These are phyloP conservation scores for Portevinia maculata DNA, from an alignment of 2,888 invertebrate species.

Conservation along the genomic window DNA sequence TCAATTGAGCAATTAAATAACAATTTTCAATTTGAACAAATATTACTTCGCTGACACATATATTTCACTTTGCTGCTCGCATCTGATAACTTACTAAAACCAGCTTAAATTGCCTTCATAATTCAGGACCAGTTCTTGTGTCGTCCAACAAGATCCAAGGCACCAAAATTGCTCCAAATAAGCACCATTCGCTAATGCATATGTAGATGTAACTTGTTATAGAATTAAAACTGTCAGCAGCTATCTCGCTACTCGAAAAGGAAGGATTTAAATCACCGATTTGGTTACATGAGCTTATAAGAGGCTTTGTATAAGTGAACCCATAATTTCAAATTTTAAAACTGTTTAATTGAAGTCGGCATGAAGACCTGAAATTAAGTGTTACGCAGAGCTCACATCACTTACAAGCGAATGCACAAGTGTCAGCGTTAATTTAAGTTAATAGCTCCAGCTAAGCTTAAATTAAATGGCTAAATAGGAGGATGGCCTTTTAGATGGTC, in stretches of 20 bases:
- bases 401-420: constrained; percentile 20
- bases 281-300: constrained; percentile 45
- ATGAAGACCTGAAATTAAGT: constrained; percentile 53
- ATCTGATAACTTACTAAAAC: constrained; percentile 33
- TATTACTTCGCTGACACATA: constrained; percentile 60
- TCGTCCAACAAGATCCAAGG: constrained; percentile 9
- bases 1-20: constrained; percentile 68
- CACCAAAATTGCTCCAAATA: constrained; percentile 41
- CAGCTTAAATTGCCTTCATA: constrained; percentile 9
- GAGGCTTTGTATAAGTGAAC: constrained; percentile 1
- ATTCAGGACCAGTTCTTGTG: constrained; percentile 24
- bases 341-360: constrained; percentile 37
- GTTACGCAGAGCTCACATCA: constrained; percentile 33
- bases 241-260: constrained; percentile 5
- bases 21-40: constrained; percentile 49
- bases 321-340: constrained; percentile 19
- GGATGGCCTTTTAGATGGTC: too few relatives aligned
- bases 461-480: not conserved
- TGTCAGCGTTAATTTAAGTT: constrained; percentile 22
- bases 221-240: constrained; percentile 49
- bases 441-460: not conserved
- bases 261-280: constrained; percentile 22
- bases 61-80: constrained; percentile 34
- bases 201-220: constrained; percentile 20
- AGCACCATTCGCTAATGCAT: constrained; percentile 35